Base-by-base conservation (phyloP, 2,888 invertebrate genomes). In the Trissolcus brochymenae region DNA sequence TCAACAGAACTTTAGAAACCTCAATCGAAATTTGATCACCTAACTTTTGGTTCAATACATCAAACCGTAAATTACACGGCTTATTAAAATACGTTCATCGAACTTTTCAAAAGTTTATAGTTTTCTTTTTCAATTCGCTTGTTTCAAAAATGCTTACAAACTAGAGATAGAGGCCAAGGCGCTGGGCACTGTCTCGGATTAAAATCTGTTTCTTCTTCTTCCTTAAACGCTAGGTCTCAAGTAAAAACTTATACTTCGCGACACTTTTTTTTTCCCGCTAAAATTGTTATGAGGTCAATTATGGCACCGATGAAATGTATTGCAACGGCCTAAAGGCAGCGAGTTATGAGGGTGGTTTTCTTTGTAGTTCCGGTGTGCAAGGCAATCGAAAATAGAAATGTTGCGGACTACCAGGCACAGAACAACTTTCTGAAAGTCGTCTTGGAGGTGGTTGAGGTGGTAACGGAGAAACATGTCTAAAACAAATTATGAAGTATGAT, bases 371-470 rank as follows among this genome's bases (percentile, higher is more conserved):
- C 41, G 91, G 91, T 6, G 91, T 91, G 79, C 89, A 90, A 80
- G 89, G 90, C 81, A 90, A 82, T 78, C 93, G 91, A 14, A 93
- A 91, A 78, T 93, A 91, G 68, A 93, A 90, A 84, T 93, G 92
- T 81, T 92, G 93, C 14, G 94, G 94, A 61, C 93, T 94, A 53
- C 93, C 93, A 19, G 94, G 94, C 67, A 94, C 93, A 35, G 92
- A 92, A 80, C 87, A 91, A 85, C 93, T 93, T 87, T 94, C 94
- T 1, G 93, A 93, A 19, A 93, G 90, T 74, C 93, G 91, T 71
- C 94, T 89, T 6, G 92, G 92, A 3, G 92, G 92, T 41, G 92
- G 92, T 77, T 92, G 90, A 25, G 92, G 92, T 54, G 92, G 92
- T 65, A 92, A 91, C 41, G 92, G 92, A 50, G 92, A 92, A 54